Evolutionary conservation across 2,113 vertebrate genomes (phyloP), one percentile per base, ranked within the genome.

Genomic region (Corynorhinus townsendii): DNA sequence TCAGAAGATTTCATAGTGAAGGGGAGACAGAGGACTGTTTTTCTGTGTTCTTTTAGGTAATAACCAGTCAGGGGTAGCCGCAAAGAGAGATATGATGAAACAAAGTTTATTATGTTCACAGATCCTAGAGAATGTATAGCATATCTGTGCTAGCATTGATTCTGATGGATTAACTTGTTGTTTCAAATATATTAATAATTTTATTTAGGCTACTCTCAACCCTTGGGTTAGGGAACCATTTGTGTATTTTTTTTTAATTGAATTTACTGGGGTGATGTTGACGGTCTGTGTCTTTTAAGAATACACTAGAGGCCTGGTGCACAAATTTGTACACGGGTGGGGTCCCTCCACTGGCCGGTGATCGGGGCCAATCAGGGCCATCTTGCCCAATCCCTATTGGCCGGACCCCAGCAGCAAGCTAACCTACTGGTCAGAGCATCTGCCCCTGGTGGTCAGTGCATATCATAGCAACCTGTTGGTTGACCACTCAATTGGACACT

Each of bases 31-130:
- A 43, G 4, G 19, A 56, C 77, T 38, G 7, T 2, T 76, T 94
- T 69, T 47, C 68, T 76, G 17, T 89, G 40, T 87, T 80, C 24
- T 93, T 47, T 49, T 64, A 81, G 28, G n/a, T 73, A 38, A 93
- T 5, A 11, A 8, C 54, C 54, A 86, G 35, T 68, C 30, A 69
- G 12, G 33, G 45, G 33, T 1, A 77, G 33, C 10, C 26, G 40
- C 38, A 47, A 69, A 45, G 22, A 45, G 22, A 54, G 16, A 68
- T 47, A 66, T 14, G 38, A 24, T 28, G 43, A 91, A 45, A 66
- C 35, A 45, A 84, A 69, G 30, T 73, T 30, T 33, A 73, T 73
- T 80, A 24, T 66, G 71, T 28, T 66, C 30, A 40, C 40, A 79
- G 22, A 66, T 54, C 45, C 28, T 72, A 64, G 16, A 64, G 17